These are phyloP conservation scores for Himalopsyche anomala DNA, from an alignment of 2,888 invertebrate species.

Conservation along the genomic window DNA sequence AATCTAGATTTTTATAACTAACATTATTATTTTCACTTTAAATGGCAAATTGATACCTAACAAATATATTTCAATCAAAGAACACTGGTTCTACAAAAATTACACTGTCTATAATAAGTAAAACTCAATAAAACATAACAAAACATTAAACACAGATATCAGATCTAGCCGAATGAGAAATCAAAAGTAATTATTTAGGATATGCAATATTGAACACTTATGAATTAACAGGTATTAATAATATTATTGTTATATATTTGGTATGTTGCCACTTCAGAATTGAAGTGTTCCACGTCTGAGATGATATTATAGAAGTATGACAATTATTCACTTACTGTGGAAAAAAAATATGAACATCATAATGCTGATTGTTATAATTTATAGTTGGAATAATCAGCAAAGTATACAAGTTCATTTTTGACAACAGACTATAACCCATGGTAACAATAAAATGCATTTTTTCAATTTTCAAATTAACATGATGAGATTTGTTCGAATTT, in stretches of 20 bases:
- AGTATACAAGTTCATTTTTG: no score
- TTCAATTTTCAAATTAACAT: background rate
- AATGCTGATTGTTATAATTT: no score
- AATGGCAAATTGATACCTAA: slow-evolving; percentile 29
- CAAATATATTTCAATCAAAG: slow-evolving; percentile 9
- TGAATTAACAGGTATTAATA: slow-evolving; percentile 28
- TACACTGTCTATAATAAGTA: background rate
- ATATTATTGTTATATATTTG: slow-evolving; percentile 42
- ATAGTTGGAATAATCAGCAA: no score
- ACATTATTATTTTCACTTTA: slow-evolving; percentile 39
- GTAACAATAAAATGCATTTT: no score
- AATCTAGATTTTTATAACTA: slow-evolving; percentile 28
- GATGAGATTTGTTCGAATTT: background rate
- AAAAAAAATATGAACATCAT: background rate
- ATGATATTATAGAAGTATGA: background rate
- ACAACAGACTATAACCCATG: no score
- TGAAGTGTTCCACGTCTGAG: slow-evolving; percentile 23
- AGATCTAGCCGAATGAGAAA: slow-evolving; percentile 37
- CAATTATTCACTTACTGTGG: background rate
- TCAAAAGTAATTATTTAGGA: slow-evolving; percentile 23
- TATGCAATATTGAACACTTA: slow-evolving; percentile 43
- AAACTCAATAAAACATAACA: slow-evolving; percentile 33
- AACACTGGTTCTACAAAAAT: slow-evolving; percentile 18
- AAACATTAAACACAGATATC: slow-evolving; percentile 18
- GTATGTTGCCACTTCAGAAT: slow-evolving; percentile 40